Percentiles rank a stretch among this genome's conserved stretches.
These are phyloP conservation scores for Acanthopagrus latus DNA, from an alignment of 2,797 vertebrate genomes.

Conservation along the genomic window DNA sequence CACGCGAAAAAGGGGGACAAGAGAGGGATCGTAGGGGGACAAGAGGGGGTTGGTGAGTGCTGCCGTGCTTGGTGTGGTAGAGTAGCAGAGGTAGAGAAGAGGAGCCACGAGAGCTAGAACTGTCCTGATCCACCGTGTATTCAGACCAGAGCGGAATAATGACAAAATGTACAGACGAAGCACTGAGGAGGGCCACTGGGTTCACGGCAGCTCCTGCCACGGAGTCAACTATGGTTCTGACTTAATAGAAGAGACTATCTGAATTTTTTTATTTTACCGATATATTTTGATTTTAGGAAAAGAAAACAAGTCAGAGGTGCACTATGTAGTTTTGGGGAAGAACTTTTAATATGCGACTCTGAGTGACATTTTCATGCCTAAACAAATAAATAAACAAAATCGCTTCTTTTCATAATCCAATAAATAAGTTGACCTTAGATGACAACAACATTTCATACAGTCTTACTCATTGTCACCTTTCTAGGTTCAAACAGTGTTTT, in stretches of 20 bases:
- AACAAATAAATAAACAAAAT: too few relatives aligned
- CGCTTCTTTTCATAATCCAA: too few relatives aligned
- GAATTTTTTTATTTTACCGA: too few relatives aligned
- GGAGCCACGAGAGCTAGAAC: slow-evolving; percentile 45
- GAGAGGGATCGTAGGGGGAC: slow-evolving; percentile 40
- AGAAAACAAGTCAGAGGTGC: too few relatives aligned
- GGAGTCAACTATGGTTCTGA: background rate
- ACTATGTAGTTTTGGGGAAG: too few relatives aligned
- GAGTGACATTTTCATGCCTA: too few relatives aligned
- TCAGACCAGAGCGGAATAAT: slow-evolving; percentile 60
- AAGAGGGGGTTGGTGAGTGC: slow-evolving; percentile 60
- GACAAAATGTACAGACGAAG: slow-evolving; percentile 45
- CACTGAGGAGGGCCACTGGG: slow-evolving; percentile 31
- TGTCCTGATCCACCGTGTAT: slow-evolving; percentile 58
- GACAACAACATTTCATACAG: too few relatives aligned
- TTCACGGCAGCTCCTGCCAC: slow-evolving; percentile 28
- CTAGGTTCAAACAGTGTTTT: too few relatives aligned
- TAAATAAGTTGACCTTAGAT: too few relatives aligned
- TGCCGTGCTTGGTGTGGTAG: slow-evolving; percentile 56
- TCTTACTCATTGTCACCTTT: too few relatives aligned
- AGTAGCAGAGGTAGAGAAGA: slow-evolving; percentile 53
- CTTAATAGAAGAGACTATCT: slow-evolving; percentile 2
- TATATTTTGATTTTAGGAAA: too few relatives aligned
- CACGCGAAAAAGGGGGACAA: slow-evolving; percentile 67
- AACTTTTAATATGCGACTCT: too few relatives aligned